Conservation (phyloP, 2,888 invertebrate genomes). For the Gymnoscelis rufifasciata region DNA sequence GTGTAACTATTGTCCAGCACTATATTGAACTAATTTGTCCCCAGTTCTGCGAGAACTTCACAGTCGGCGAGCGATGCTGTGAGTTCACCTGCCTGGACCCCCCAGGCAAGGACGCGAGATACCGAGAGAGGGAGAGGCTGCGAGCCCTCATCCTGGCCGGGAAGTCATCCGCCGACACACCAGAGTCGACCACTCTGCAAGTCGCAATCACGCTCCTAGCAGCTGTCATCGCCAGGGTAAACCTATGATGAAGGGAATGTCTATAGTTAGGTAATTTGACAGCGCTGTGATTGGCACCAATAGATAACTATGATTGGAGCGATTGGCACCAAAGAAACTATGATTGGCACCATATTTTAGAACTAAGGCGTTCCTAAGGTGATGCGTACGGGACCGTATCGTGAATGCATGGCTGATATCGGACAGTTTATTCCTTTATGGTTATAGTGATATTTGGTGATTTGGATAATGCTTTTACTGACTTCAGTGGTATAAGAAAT, state of each 20-base stretch:
- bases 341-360: too few species aligned
- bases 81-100: constrained; percentile 93
- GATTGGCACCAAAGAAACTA: too few species aligned
- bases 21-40: constrained; percentile 19
- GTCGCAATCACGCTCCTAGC: constrained; percentile 60
- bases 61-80: constrained; percentile 91
- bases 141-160: constrained; percentile 80
- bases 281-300: constrained; percentile 17
- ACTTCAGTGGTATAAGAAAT: too few species aligned
- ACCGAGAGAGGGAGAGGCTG: constrained; percentile 79
- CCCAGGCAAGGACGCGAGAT: constrained; percentile 81
- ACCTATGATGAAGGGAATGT: constrained; percentile 47
- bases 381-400: too few species aligned
- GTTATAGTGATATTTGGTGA: too few species aligned
- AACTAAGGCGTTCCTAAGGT: too few species aligned
- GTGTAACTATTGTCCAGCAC: too few species aligned
- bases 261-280: constrained; percentile 14
- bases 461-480: too few species aligned
- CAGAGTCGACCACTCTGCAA: constrained; percentile 45
- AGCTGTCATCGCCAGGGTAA: constrained; percentile 59
- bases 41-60: constrained; percentile 91
- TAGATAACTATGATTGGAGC: too few species aligned
- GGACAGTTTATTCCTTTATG: too few species aligned
- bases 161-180: constrained; percentile 70
- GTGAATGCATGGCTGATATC: too few species aligned